Evolutionary conservation across 1,140 invertebrate genomes (phyloP).

Genomic region (Lamellibrachia luymesi): DNA sequence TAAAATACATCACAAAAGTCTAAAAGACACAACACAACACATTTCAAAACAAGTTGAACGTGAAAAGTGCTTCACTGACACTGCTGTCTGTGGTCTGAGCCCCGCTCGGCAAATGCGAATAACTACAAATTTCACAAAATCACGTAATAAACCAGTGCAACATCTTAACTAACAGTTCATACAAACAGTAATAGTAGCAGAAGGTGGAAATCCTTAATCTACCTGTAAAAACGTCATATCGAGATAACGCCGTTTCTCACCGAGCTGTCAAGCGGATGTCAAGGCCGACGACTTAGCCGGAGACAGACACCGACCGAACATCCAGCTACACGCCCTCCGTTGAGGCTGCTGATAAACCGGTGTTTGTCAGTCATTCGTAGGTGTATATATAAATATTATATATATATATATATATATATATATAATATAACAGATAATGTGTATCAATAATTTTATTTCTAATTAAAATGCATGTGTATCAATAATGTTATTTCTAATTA

Average conservation of each 20-base stretch:
- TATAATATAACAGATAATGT: too few relatives aligned
- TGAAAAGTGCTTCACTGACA: not conserved
- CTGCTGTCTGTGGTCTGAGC: not conserved
- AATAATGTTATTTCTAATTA: too few relatives aligned
- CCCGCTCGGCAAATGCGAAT: not conserved
- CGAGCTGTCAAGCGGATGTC: not conserved
- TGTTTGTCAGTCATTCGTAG: too few relatives aligned
- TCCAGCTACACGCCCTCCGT: not conserved
- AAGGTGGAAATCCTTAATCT: not conserved
- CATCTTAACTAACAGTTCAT: not conserved
- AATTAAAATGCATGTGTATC: too few relatives aligned
- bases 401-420: too few relatives aligned
- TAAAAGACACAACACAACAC: too few relatives aligned
- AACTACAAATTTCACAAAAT: not conserved
- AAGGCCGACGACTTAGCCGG: not conserved
- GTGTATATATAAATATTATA: too few relatives aligned
- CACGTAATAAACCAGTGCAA: not conserved
- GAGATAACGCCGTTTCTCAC: not conserved
- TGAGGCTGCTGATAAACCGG: not conserved
- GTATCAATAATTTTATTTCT: too few relatives aligned
- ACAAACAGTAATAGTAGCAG: not conserved
- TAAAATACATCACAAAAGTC: too few relatives aligned
- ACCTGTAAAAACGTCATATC: slow-evolving; percentile 5
- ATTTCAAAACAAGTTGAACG: too few relatives aligned
- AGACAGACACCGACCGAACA: not conserved